Base-by-base conservation (phyloP, 2,113 vertebrate species). In the Tachycineta bicolor region DNA sequence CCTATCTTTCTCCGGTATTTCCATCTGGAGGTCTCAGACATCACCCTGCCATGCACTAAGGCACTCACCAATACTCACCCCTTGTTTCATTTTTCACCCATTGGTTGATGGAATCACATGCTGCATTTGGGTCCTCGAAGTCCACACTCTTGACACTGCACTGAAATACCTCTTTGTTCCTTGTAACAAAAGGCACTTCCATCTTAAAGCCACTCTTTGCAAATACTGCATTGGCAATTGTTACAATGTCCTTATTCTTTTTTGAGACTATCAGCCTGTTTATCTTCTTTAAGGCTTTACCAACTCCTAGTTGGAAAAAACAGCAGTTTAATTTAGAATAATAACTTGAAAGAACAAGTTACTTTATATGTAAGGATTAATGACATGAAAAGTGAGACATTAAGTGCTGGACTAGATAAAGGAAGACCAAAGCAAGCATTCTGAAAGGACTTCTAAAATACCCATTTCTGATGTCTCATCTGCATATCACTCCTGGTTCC, bases 71-170 rank as follows among this genome's bases (percentile, higher is more conserved):
- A 67, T 90, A 94, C 98, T 95, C 94, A 99, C 99, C 99, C 94
- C 98, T 98, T 64, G 99, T 99, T 94, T 98, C 98, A 46, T 99
- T 99, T 94, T 97, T 99, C 80, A 99, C 98, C 99, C 99, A 99
- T 10, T 93, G 44, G 23, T 99, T 99, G 96, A 99, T 98, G 86
- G 97, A 83, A n/a, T 98, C 98, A 23, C 98, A 98, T 43, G 99
- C 99, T 50, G 49, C 41, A n/a, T 95, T 67, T 7, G 98, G 96
- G 84, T 98, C 96, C 49, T 97, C 97, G 8, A 99, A 99, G 98
- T 99, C 96, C 90, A 99, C 75, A 2, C 86, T 98, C 87, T 94
- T 98, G 95, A 98, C 98, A 39, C 98, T 98, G 81, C 98, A 98
- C 90, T 98, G 98, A 97, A 99, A 99, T 90, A 99, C 98, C 3